Base-by-base conservation (phyloP, 2,797 vertebrate species). In the Anguilla pacifica region DNA sequence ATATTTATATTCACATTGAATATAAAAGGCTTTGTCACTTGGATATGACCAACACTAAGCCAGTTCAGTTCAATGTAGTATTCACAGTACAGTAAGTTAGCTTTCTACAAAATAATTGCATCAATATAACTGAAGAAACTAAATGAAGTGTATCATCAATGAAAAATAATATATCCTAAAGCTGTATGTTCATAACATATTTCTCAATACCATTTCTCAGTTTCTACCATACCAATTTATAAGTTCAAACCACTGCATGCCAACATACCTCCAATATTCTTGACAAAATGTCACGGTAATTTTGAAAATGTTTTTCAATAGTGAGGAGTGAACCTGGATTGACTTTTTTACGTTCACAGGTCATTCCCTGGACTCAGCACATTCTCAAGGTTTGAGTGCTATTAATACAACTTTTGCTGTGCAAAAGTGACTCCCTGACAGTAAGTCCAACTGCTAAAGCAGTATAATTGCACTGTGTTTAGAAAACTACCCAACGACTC, bases 401-500 rank as follows among this genome's bases (percentile, higher is more conserved):
- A 51, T 22, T 51, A 82, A 82, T 51, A 22, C 43, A 82, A 51
- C 39, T 19, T n/a, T 46, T n/a, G 22, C 46, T 39, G 6, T 39
- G 72, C 31, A 87, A n/a, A 72, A 55, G 49, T 72, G 43, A 51
- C 46, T 51, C 61, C 31, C 31, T 51, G 31, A 55, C 22, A 83
- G 28, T 53, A 79, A 79, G 70, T 77, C 13, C 74, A 77, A 77
- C 22, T 77, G 55, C n/a, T 7, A 31, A 79, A 64, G 77, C n/a
- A 28, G 88, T 53, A 46, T 28, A 85, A 81, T 11, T 53, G 49
- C 35, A 19, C 86, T 46, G 72, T 86, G 13, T 67, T 86, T 3
- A 22, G n/a, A 82, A 49, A 46, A 81, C 49, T 46, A 72, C 22
- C 74, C 43, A 46, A 49, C 82, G 13, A 87, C 17, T 43, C 46